Base-by-base conservation (phyloP, 2,888 invertebrate species). In the Drosophila anomalata region DNA sequence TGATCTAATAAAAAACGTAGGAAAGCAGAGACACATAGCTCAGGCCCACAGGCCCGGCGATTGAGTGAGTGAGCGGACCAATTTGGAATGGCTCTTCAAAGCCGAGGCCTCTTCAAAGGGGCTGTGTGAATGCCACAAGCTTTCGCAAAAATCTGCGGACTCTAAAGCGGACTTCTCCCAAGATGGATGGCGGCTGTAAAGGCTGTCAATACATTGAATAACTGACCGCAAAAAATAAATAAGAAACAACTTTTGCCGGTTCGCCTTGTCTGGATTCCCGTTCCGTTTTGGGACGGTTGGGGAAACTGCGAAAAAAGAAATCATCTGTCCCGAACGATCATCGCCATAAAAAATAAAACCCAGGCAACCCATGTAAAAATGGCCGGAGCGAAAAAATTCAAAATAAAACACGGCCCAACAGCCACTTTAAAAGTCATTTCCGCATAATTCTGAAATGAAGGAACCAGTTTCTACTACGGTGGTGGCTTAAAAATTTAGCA, bases 1-100 rank as follows among this genome's bases (percentile, higher is more conserved):
- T 90, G 90, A 89, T 90, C 90, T 83, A 89, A 87, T 90, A 89
- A 79, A 77, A 83, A 73, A 68, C 67, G 58, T 72, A 69, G 55
- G 42, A 60, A 61, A 57, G 46, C 33, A 44, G 48, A 58, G 59
- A 56, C 50, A 53, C 33, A 62, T 50, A 39, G 48, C 54, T 17
- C 12, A 14, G 55, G 57, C 63, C 61, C 69, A 48, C 41, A 26
- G 53, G 46, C 39, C 17, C 29, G 24, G 17, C 5, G 2, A 50
- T 7, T 46, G 52, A 46, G 31, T 26, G 20, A 56, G 77, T 59
- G 60, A 82, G 72, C 76, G 73, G 56, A 76, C 57, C 47, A 46
- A 61, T 48, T 69, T 48, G 29, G 29, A 29, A 9, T 22, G 24
- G 39, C 39, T 46, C 29, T 42, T n/a, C 36, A 36, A 50, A 54